These are phyloP conservation scores for Yoshiicerus persimilis DNA, from an alignment of 1,140 invertebrate species.

Conservation along the genomic window DNA sequence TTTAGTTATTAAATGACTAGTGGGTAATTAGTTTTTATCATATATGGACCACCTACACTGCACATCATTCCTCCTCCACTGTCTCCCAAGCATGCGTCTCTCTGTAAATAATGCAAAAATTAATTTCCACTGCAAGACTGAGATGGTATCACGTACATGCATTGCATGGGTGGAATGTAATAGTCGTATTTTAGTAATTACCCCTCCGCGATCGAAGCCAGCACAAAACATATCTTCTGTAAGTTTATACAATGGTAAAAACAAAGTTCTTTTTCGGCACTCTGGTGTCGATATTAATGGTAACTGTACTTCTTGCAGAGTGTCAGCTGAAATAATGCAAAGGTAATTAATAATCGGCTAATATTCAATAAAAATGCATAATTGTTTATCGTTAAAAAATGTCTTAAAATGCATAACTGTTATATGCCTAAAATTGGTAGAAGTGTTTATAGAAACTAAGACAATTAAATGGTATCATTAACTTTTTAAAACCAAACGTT, in stretches of 20 bases:
- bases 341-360: background rate
- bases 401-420: background rate
- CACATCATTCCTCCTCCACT: conserved; percentile 56
- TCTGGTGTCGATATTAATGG: conserved; percentile 79
- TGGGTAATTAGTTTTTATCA: background rate
- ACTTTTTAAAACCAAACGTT: no score
- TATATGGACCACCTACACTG: conserved; percentile 25
- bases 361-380: no score
- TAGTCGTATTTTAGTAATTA: background rate
- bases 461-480: no score
- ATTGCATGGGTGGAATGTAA: background rate
- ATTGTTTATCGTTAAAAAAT: no score
- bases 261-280: conserved; percentile 74
- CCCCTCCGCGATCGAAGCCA: conserved; percentile 68
- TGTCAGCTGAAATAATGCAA: conserved; percentile 67
- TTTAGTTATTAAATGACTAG: background rate
- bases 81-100: conserved; percentile 84
- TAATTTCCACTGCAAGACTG: background rate
- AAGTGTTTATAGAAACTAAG: no score
- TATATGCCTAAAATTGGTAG: background rate
- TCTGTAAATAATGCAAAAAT: conserved; percentile 22
- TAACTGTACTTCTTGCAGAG: conserved; percentile 80
- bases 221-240: conserved; percentile 90
- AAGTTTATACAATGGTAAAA: conserved; percentile 74
- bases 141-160: background rate